Evolutionary conservation across 1,140 invertebrate genomes (phyloP).

Genomic region (Papilio helenus): DNA sequence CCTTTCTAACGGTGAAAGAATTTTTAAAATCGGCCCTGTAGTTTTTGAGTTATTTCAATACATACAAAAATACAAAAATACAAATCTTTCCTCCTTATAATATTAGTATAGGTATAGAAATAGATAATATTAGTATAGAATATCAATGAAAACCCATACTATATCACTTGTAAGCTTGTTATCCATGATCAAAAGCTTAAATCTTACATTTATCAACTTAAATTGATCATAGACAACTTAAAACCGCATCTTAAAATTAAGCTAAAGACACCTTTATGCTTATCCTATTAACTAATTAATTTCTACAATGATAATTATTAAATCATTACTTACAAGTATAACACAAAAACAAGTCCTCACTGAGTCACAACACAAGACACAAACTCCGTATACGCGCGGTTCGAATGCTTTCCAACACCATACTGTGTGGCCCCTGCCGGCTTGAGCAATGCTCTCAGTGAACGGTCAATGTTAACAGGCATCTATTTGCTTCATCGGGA

Average conservation of each 20-base stretch:
- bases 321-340: neutral
- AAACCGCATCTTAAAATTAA: neutral
- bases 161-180: neutral
- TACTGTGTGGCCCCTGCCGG: constrained; percentile 15
- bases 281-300: neutral
- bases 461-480: constrained; percentile 43
- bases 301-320: neutral
- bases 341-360: neutral
- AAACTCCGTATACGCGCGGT: neutral
- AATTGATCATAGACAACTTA: neutral
- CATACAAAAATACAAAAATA: no score
- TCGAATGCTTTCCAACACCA: neutral
- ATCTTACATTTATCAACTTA: neutral
- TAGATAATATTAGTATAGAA: no score
- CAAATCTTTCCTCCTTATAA: no score
- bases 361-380: constrained; percentile 19
- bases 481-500: neutral
- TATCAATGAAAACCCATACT: neutral
- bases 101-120: no score
- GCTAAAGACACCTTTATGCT: neutral
- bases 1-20: no score
- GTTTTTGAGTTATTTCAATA: no score
- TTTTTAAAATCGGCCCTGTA: no score
- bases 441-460: constrained; percentile 18
- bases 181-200: neutral